Base-by-base conservation (phyloP, 2,113 vertebrate species). In the Nycticebus coucang region DNA sequence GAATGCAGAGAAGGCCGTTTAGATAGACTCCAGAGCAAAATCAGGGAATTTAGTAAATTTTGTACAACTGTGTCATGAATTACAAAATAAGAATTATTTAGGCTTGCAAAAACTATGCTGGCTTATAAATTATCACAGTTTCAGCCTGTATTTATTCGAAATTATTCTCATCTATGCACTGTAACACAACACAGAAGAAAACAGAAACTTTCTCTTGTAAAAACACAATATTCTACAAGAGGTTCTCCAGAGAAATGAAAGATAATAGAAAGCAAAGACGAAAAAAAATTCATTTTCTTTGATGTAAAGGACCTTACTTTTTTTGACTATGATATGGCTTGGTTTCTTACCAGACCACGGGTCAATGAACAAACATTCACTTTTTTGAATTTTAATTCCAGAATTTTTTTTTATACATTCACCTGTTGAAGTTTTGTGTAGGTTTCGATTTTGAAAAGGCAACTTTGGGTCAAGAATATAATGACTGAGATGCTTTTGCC, bases 361-460 rank as follows among this genome's bases (percentile, higher is more conserved):
- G 37, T 71, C 78, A 85, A 53, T 85, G 59, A 83, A 75, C 28
- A 35, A 93, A 66, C 33, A 74, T 41, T 82, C 14, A 66, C 66
- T 87, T 83, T 91, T 82, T 74, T 35, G 41, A 92, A 77, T 28
- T 71, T 77, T 50, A 33, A 64, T 62, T 62, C 33, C 26, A 92
- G 57, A 96, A 82, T 64, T 87, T 91, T 50, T 50, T 50, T 50
- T 50, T 9, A 10, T 8, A 50, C 8, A 83, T 1, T 87, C 5
- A 83, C 35, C 10, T 79, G 24, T 35, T 86, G 18, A 95, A 45
- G 30, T 57, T 95, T 19, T 87, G 7, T 35, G 50, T 11, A 87
- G 81, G 19, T 55, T 94, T 89, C 84, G 28, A 93, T 53, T 91
- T 88, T 87, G 68, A 80, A 96, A 90, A 72, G 87, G 66, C n/a